Base-by-base conservation (phyloP, 1,140 invertebrate species). In the Gyrodactylus bullatarudis region DNA sequence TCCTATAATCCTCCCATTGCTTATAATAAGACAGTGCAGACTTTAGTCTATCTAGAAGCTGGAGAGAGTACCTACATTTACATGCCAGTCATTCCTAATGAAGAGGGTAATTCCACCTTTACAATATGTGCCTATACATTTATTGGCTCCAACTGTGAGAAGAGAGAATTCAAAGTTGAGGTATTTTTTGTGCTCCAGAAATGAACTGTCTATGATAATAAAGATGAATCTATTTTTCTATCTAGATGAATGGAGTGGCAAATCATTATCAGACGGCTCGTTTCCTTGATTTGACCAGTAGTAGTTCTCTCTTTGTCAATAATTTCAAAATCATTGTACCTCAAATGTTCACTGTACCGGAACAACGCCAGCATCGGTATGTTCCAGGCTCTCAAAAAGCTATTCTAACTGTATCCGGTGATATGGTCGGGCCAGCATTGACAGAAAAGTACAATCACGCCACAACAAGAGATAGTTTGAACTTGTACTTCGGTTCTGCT, bases 311-410 rank as follows among this genome's bases (percentile, higher is more conserved):
- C 1, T 87, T 91, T 79, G 88, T 93, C 78, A 90, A 93, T 77
- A 91, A 93, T 78, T 86, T 95, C 84, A 89, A 95, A 80, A 87
- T 95, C 0, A 91, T 91, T 78, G 85, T 94, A 1, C 92, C 91
- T 0, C 88, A 91, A 78, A 88, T 87, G 0, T 90, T 89, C 0
- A 85, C 89, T 73, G 88, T 91, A 73, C 87, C 90, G 0, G 91
- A 92, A 77, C 86, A 89, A 75, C 85, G 87, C 76, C 85, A 88
- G 76, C 86, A 90, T 76, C 89, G 90, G 78, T 96, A 91, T 79
- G 87, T 96, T n/a, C 91, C 87, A 77, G 90, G 89, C 0, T 95
- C 91, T 0, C 91, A 91, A 77, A 85, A 84, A 76, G 90, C 89
- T 8, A 84, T 22, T 34, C 23, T 54, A n/a, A 76, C 26, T 74